phyloP scores from a whole-genome alignment of 2,797 vertebrate species.

The Hyperoplus immaculatus region DNA sequence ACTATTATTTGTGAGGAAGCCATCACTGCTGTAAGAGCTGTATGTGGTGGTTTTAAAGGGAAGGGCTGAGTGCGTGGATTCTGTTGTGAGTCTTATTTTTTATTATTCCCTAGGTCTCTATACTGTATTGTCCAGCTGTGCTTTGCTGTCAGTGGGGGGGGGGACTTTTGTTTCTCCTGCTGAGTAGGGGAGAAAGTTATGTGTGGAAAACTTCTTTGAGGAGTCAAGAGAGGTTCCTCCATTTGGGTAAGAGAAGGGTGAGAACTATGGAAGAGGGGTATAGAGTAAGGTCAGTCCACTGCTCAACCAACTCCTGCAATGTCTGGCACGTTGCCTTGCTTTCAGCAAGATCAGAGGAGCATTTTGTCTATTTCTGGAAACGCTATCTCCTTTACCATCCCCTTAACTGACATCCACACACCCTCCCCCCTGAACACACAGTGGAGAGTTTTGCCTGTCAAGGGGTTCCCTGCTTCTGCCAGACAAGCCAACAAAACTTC shows the following conservation, averaged over 20 bases:
- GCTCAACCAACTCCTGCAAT: conserved; percentile 10
- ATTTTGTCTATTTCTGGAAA: conserved; percentile 55
- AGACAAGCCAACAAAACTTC: conserved; percentile 64
- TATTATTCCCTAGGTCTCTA: conserved; percentile 24
- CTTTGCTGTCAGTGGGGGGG: conserved; percentile 49
- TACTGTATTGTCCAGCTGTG: conserved; percentile 59
- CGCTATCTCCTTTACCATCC: conserved; percentile 33
- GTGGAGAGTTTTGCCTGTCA: conserved; percentile 71
- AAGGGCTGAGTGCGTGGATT: conserved; percentile 43
- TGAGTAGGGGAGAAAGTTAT: conserved; percentile 49
- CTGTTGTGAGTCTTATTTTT: conserved; percentile 16
- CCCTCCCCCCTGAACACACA: too few relatives aligned
- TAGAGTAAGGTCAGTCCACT: conserved; percentile 29
- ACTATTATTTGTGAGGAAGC: conserved; percentile 33
- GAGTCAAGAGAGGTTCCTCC: conserved; percentile 29
- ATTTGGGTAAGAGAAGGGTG: conserved; percentile 1
- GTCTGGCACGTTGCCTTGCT: conserved; percentile 42
- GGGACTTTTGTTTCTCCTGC: conserved; percentile 43
- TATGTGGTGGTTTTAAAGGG: conserved; percentile 52
- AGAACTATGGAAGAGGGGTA: not conserved
- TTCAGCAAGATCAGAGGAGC: conserved; percentile 66
- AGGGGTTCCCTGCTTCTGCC: conserved; percentile 22
- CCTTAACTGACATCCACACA: conserved; percentile 61
- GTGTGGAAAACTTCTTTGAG: conserved; percentile 19
- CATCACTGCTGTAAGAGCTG: conserved; percentile 52